Evolutionary conservation across 2,888 invertebrate genomes (phyloP).

Genomic region (Deroplatys truncata): DNA sequence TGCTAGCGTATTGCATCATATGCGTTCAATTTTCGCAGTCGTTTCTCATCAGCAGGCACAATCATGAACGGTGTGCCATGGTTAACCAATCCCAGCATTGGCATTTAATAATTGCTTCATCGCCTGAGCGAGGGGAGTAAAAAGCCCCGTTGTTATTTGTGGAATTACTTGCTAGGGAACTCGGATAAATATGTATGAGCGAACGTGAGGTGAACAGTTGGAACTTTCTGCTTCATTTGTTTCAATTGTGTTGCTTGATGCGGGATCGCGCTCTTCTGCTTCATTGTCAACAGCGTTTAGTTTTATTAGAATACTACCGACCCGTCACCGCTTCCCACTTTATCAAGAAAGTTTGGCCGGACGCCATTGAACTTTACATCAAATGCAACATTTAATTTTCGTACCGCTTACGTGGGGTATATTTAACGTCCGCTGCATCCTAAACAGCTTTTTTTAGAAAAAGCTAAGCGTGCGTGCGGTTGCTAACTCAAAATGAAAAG

Average conservation of each 20-base stretch:
- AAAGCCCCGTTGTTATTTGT: background rate
- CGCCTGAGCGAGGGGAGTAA: background rate
- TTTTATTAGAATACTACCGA: too few relatives aligned
- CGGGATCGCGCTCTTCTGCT: background rate
- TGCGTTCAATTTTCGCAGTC: background rate
- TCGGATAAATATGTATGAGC: background rate
- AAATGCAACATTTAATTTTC: too few relatives aligned
- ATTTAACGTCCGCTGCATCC: too few relatives aligned
- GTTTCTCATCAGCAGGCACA: background rate
- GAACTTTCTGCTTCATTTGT: background rate
- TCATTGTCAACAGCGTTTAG: background rate
- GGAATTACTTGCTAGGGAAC: background rate
- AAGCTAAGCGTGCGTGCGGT: too few relatives aligned
- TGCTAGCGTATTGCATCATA: background rate
- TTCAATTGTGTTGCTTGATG: background rate
- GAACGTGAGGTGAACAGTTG: background rate
- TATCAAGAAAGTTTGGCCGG: too few relatives aligned
- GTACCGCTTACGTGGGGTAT: too few relatives aligned
- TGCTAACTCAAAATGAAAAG: too few relatives aligned
- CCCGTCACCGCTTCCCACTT: too few relatives aligned
- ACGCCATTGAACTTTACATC: too few relatives aligned
- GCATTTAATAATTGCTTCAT: background rate
- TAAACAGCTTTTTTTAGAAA: too few relatives aligned
- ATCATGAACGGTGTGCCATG: background rate
- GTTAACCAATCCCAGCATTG: background rate